These are phyloP conservation scores for Pocillopora verrucosa DNA, from an alignment of 64 coral and sea anemone genomes.

Conservation along the genomic window DNA sequence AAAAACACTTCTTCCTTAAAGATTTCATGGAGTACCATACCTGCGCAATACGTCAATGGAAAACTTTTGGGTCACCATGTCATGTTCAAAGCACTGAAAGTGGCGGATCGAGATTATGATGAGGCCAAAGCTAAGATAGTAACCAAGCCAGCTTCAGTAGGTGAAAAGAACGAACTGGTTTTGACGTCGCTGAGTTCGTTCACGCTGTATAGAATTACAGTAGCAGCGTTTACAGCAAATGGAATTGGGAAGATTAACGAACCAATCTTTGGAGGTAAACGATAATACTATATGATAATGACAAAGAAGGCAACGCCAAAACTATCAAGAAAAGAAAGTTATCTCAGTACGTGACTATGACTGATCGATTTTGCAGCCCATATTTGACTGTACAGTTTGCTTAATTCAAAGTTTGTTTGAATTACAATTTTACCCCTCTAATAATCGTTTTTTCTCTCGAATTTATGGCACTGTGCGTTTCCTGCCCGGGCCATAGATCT, in stretches of 20 bases:
- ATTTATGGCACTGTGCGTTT: too few species aligned
- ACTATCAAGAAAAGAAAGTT: too few species aligned
- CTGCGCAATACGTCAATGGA: neutral
- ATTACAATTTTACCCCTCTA: too few species aligned
- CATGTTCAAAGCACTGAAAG: neutral
- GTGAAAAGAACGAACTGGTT: neutral
- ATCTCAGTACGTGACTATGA: too few species aligned
- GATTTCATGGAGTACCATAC: constrained; percentile 25
- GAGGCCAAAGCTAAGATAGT: neutral
- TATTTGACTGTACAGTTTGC: too few species aligned
- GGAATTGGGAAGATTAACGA: neutral
- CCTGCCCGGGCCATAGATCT: too few species aligned
- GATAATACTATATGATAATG: neutral
- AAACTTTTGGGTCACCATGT: constrained; percentile 21
- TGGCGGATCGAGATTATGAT: neutral
- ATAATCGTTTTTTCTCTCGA: too few species aligned
- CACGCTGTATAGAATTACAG: constrained; percentile 19
- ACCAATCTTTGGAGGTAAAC: neutral
- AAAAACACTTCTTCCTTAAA: neutral
- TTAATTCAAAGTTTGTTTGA: too few species aligned
- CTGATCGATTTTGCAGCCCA: too few species aligned
- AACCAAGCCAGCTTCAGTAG: neutral
- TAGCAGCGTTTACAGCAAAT: neutral
- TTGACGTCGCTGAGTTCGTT: neutral
- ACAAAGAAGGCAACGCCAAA: too few species aligned